phyloP scores from a whole-genome alignment of 2,797 vertebrate species.

The Labeo calbasu region DNA sequence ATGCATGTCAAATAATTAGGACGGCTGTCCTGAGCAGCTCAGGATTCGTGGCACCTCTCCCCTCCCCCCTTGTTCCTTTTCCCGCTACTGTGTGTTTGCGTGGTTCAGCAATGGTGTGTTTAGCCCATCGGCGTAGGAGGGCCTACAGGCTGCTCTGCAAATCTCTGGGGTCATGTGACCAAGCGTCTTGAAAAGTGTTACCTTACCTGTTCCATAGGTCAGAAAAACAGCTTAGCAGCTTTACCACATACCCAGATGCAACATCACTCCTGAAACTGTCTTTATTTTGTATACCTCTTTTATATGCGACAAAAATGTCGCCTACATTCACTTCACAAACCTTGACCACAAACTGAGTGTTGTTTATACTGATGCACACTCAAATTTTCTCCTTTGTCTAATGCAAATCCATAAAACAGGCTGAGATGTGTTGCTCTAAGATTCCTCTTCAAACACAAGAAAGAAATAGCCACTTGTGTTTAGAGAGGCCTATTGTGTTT shows the following conservation, averaged over 20 bases:
- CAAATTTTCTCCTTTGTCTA: conserved; percentile 22
- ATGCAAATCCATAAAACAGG: not conserved
- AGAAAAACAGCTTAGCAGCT: conserved; percentile 16
- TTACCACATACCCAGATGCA: conserved; percentile 28
- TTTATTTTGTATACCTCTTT: not conserved
- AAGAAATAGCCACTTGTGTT: conserved; percentile 32
- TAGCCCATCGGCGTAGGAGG: not conserved
- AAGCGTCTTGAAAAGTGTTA: conserved; percentile 37
- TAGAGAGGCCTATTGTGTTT: conserved; percentile 45
- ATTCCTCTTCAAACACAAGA: conserved; percentile 22
- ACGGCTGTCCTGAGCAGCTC: conserved; percentile 1
- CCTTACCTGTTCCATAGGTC: conserved; percentile 32
- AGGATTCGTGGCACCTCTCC: conserved; percentile 8
- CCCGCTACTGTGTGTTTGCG: not conserved
- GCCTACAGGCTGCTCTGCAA: conserved; percentile 19
- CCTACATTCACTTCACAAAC: not conserved
- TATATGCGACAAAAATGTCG: not conserved
- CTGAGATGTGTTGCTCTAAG: conserved; percentile 3
- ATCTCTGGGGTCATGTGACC: conserved; percentile 25
- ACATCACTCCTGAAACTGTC: not conserved
- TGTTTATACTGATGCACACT: not conserved
- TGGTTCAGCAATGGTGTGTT: not conserved
- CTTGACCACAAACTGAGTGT: not conserved
- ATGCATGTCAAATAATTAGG: conserved; percentile 26
- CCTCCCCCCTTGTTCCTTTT: not conserved